These are phyloP conservation scores for Ophraella communa DNA, from an alignment of 2,888 invertebrate species.

Conservation along the genomic window DNA sequence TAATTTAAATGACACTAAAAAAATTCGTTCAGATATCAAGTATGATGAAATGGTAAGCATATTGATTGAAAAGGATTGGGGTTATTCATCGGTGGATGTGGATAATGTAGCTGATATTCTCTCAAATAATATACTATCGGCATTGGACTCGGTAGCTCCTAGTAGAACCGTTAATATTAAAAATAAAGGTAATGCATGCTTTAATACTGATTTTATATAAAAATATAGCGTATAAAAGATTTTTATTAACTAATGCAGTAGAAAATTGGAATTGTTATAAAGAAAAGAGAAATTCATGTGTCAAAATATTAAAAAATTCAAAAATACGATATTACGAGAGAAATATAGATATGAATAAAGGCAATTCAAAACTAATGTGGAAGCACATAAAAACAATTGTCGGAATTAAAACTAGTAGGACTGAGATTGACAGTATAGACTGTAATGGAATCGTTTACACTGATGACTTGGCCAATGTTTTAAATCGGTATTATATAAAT, in stretches of 20 bases:
- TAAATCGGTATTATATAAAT: slow-evolving; percentile 3
- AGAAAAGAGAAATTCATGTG: too few species aligned
- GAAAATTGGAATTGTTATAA: not conserved
- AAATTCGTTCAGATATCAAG: not conserved
- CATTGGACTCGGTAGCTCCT: not conserved
- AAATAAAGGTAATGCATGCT: not conserved
- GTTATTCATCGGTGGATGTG: not conserved
- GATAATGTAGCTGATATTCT: not conserved
- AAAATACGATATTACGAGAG: too few species aligned
- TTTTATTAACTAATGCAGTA: not conserved
- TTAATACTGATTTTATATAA: not conserved
- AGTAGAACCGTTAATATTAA: not conserved
- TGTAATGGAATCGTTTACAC: not conserved
- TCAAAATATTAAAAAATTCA: too few species aligned
- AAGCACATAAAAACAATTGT: too few species aligned
- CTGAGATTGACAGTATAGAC: slow-evolving; percentile 4
- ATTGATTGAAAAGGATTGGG: not conserved
- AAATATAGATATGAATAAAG: too few species aligned
- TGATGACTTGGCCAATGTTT: slow-evolving; percentile 11
- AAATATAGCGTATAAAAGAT: not conserved
- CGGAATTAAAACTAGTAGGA: too few species aligned
- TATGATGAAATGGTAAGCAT: not conserved
- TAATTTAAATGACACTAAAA: too few species aligned
- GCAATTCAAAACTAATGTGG: too few species aligned
- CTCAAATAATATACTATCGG: not conserved